Conservation (phyloP, 1,140 invertebrate genomes). For the Scaptomyza pallida region DNA sequence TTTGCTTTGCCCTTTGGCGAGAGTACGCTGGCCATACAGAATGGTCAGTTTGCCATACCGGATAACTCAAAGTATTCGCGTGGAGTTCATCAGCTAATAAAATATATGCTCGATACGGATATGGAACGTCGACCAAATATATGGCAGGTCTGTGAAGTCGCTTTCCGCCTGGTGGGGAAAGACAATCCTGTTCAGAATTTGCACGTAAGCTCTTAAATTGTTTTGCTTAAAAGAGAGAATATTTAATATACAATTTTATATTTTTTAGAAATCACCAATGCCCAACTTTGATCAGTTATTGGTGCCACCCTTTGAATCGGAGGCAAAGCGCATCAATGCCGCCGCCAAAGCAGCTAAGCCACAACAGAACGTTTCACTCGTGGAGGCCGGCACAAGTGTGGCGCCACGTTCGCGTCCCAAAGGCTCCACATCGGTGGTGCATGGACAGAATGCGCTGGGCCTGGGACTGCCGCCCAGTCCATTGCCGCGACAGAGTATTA, state of each 20-base stretch:
- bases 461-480: conserved; percentile 85
- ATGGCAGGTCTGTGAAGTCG: conserved; percentile 93
- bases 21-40: conserved; percentile 96
- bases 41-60: conserved; percentile 94
- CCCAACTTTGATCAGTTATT: conserved; percentile 88
- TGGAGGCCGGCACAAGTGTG: conserved; percentile 90
- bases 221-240: background rate
- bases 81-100: conserved; percentile 87
- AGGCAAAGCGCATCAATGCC: conserved; percentile 86
- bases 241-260: background rate
- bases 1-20: conserved; percentile 97
- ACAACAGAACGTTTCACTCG: conserved; percentile 84
- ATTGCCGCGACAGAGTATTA: conserved; percentile 77
- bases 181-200: conserved; percentile 93
- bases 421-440: conserved; percentile 84
- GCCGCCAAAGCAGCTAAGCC: conserved; percentile 84
- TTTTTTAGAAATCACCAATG: conserved; percentile 86
- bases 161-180: conserved; percentile 90
- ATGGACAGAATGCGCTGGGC: conserved; percentile 84
- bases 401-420: conserved; percentile 94
- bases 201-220: conserved; percentile 88
- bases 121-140: conserved; percentile 93
- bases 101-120: conserved; percentile 94
- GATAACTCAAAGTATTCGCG: conserved; percentile 91
- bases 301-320: conserved; percentile 87